Percentiles rank a stretch among this genome's conserved stretches.
Conservation (phyloP, 1,140 invertebrate genomes). For the Varroa destructor region DNA sequence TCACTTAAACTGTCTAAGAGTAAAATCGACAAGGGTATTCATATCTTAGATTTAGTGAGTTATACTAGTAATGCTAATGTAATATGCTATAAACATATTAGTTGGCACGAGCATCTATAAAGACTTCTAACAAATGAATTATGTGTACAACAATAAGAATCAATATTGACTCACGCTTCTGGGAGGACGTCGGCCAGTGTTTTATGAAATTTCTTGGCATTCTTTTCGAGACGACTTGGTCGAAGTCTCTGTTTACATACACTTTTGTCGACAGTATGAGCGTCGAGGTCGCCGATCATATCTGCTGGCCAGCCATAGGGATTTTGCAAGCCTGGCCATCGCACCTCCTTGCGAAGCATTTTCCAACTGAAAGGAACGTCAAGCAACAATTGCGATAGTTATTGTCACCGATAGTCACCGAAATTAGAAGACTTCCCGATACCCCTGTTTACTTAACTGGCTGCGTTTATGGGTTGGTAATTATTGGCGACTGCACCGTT, state of each 20-base stretch:
- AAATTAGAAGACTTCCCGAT: background rate
- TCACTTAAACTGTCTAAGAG: too few species aligned
- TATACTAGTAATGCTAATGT: too few species aligned
- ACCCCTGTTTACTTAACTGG: too few species aligned
- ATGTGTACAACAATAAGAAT: background rate
- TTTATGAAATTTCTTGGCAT: conserved; percentile 26
- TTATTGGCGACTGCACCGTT: too few species aligned
- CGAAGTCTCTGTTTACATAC: conserved; percentile 19
- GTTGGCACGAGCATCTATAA: too few species aligned
- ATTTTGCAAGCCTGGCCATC: conserved; percentile 20
- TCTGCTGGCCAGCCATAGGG: conserved; percentile 24
- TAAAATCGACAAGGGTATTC: too few species aligned
- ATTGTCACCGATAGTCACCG: background rate
- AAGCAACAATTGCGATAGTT: background rate
- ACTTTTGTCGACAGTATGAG: conserved; percentile 11
- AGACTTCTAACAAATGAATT: background rate
- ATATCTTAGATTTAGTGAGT: too few species aligned
- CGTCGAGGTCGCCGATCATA: conserved; percentile 7
- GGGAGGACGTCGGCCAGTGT: conserved; percentile 3
- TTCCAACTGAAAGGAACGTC: conserved; percentile 9
- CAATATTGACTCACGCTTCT: background rate
- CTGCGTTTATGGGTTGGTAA: too few species aligned
- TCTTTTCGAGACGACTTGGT: conserved; percentile 24
- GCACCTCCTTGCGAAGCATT: conserved; percentile 11
- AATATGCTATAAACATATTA: too few species aligned